A percentile compares a stretch with the other conserved stretches of the same genome.
phyloP scores from a whole-genome alignment of 2,888 invertebrate genomes.

The Sabatieria punctata region DNA sequence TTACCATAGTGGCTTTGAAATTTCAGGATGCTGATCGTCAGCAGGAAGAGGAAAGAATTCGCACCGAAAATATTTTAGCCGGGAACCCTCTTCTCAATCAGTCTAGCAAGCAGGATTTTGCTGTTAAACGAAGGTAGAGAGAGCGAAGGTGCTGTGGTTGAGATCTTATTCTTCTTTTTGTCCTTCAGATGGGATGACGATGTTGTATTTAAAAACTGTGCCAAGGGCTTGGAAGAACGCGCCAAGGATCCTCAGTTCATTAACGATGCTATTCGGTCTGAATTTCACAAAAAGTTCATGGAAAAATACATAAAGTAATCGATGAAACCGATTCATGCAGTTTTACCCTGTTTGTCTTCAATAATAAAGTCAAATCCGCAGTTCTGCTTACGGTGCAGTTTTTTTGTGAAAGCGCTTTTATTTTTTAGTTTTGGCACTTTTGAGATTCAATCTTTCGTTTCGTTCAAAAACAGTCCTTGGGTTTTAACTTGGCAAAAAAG shows the following conservation, averaged over 20 bases:
- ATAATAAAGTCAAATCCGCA: too few relatives aligned
- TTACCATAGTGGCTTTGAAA: constrained; percentile 9
- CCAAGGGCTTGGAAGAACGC: constrained; percentile 78
- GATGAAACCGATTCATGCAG: background rate
- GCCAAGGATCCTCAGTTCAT: constrained; percentile 66
- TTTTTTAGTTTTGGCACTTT: too few relatives aligned
- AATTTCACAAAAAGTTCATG: constrained; percentile 99
- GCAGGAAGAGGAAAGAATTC: constrained; percentile 83
- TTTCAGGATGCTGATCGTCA: constrained; percentile 63
- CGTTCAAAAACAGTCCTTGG: too few relatives aligned
- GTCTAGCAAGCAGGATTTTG: constrained; percentile 36
- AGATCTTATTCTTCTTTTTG: constrained; percentile 13
- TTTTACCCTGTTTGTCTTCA: background rate
- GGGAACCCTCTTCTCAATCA: constrained; percentile 84
- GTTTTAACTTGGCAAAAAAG: too few relatives aligned
- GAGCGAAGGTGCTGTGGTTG: background rate
- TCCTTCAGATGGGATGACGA: constrained; percentile 83
- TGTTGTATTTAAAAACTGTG: constrained; percentile 99
- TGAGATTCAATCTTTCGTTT: too few relatives aligned
- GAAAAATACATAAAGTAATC: constrained; percentile 95
- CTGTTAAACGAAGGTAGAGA: constrained; percentile 23
- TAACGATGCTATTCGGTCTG: constrained; percentile 90
- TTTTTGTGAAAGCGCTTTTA: too few relatives aligned
- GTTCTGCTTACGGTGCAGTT: too few relatives aligned
- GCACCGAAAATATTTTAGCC: constrained; percentile 92